Base-by-base conservation (phyloP, 2,113 vertebrate species). In the Sitta europaea region DNA sequence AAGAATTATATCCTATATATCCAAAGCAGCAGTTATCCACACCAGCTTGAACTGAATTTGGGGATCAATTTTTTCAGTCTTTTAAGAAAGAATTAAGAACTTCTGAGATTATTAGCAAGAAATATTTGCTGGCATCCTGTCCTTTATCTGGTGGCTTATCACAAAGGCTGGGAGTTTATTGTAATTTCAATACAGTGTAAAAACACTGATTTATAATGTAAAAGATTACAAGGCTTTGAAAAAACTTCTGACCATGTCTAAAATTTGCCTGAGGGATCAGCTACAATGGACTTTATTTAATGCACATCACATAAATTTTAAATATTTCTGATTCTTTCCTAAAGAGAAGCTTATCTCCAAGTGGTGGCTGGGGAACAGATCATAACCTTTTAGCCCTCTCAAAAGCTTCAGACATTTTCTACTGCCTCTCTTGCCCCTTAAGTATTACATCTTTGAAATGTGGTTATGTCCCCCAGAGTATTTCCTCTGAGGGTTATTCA, bases 351-450 rank as follows among this genome's bases (percentile, higher is more conserved):
- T 90, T 95, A 88, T 86, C 75, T 95, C 47, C 51, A 90, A 83
- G 72, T 29, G 17, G 63, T 88, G 62, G 43, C 80, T 88, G 82
- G 65, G 75, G 61, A 94, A 83, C 68, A 14, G 29, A 86, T 42
- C 50, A 27, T 77, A 73, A 92, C 35, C 55, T 83, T 61, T 33
- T 17, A 59, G 16, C 13, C 17, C 22, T 59, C 47, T 74, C 47
- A 80, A 90, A 93, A 54, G 63, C 59, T 86, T 94, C 86, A 86
- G 94, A 58, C 14, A 80, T 92, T 92, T 95, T 55, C 75, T 86
- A 28, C 29, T 63, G 40, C 14, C 31, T 2, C 17, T 86, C 71
- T 90, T 68, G 29, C 38, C 38, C 35, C 35, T 70, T 40, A 76
- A 86, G 23, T 79, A 73, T 66, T 83, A 74, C 1, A 0, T 88